A percentile compares a stretch with the other conserved stretches of the same genome.
phyloP scores from a whole-genome alignment of 2,113 vertebrate species.

The Tautogolabrus adspersus region DNA sequence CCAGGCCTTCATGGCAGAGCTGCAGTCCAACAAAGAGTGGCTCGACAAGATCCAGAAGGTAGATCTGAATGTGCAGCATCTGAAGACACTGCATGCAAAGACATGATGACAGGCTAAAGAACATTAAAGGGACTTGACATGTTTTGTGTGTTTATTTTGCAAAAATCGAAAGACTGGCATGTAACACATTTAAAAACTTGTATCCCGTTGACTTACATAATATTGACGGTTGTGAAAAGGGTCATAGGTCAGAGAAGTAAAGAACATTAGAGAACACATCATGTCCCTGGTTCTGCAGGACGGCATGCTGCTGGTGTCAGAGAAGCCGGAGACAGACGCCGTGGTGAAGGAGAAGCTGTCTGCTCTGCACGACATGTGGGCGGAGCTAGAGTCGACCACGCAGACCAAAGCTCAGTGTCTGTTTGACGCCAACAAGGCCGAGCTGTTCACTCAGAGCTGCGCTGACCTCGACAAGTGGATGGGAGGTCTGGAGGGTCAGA shows the following conservation, averaged over 20 bases:
- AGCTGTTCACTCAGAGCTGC: slow-evolving; percentile 98
- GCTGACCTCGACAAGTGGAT: slow-evolving; percentile 96
- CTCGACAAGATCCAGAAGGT: slow-evolving; percentile 98
- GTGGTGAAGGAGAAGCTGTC: slow-evolving; percentile 93
- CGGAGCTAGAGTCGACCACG: slow-evolving; percentile 93
- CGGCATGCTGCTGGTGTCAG: slow-evolving; percentile 91
- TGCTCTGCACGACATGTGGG: slow-evolving; percentile 90
- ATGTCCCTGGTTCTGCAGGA: slow-evolving; percentile 79
- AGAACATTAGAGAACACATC: background rate
- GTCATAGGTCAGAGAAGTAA: too few relatives aligned
- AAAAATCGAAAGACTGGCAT: too few relatives aligned
- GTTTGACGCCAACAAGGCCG: slow-evolving; percentile 97
- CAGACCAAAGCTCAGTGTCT: slow-evolving; percentile 97
- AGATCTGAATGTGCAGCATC: too few relatives aligned
- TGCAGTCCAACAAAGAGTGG: slow-evolving; percentile 98
- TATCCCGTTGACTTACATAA: too few relatives aligned
- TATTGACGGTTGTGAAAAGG: too few relatives aligned
- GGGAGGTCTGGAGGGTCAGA: slow-evolving; percentile 92
- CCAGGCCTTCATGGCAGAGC: slow-evolving; percentile 93
- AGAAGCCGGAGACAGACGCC: slow-evolving; percentile 93
- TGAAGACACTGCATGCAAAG: background rate
- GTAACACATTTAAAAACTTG: too few relatives aligned
- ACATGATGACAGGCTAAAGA: too few relatives aligned
- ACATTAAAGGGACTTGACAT: too few relatives aligned
- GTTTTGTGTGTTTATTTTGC: too few relatives aligned